Percentiles rank a stretch among this genome's conserved stretches.
phyloP scores from a whole-genome alignment of 1,140 invertebrate genomes.

The Saccostrea cuccullata region DNA sequence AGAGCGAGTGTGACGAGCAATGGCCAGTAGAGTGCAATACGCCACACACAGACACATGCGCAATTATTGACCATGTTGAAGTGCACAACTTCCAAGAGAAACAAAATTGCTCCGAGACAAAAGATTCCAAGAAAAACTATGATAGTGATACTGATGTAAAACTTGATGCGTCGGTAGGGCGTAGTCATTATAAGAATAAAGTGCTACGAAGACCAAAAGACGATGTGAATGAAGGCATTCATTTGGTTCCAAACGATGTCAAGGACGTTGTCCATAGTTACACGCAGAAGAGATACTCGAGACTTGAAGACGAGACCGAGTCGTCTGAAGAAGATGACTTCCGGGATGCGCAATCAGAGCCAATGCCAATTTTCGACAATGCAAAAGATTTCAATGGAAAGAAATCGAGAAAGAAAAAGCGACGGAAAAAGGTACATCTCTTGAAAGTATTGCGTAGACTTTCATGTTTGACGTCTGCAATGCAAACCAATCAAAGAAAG shows the following conservation, averaged over 20 bases:
- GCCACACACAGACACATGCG: conserved; percentile 26
- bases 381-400: conserved; percentile 39
- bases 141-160: neutral
- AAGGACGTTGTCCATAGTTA: conserved; percentile 46
- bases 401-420: conserved; percentile 38
- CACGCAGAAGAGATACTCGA: conserved; percentile 38
- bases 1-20: neutral
- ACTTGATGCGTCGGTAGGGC: neutral
- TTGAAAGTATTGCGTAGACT: conserved; percentile 52
- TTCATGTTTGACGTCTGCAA: conserved; percentile 45
- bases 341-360: neutral
- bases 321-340: conserved; percentile 34
- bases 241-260: neutral
- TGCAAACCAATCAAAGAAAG: conserved; percentile 26
- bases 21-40: neutral
- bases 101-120: neutral
- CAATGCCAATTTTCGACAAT: conserved; percentile 41
- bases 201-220: neutral
- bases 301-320: conserved; percentile 36
- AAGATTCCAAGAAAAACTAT: neutral
- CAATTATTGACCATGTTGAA: conserved; percentile 17
- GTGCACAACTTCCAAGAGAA: neutral
- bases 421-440: conserved; percentile 53
- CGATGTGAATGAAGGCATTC: neutral
- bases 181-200: neutral